These are phyloP conservation scores for Drosophila bifasciata DNA, from an alignment of 1,140 invertebrate genomes.

Conservation along the genomic window DNA sequence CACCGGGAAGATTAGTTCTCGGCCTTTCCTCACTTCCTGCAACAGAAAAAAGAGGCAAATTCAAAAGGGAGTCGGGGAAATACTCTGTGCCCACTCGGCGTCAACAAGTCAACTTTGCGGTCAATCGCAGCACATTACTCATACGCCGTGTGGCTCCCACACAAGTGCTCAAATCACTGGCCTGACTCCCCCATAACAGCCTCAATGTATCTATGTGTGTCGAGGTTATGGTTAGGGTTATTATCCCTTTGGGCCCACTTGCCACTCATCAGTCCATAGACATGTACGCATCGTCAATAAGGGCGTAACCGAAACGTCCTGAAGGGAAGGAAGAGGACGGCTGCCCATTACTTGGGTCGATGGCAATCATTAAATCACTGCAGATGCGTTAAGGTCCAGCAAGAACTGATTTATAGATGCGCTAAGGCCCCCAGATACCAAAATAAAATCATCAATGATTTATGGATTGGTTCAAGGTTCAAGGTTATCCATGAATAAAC, in stretches of 20 bases:
- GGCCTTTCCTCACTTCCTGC: background rate
- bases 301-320: constrained; percentile 34
- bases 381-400: constrained; percentile 27
- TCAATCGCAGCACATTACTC: constrained; percentile 62
- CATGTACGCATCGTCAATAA: constrained; percentile 56
- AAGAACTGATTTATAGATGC: too few relatives aligned
- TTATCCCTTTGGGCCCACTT: constrained; percentile 75
- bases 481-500: constrained; percentile 34
- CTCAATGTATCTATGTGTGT: constrained; percentile 10
- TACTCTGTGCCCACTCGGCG: constrained; percentile 13
- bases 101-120: constrained; percentile 64
- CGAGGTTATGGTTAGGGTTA: constrained; percentile 49
- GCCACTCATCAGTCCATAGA: constrained; percentile 61
- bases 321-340: background rate
- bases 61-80: constrained; percentile 29
- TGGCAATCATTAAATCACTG: constrained; percentile 63
- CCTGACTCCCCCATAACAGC: too few relatives aligned
- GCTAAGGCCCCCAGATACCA: too few relatives aligned
- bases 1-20: background rate
- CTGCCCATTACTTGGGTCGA: constrained; percentile 41
- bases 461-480: constrained; percentile 39
- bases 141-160: constrained; percentile 47
- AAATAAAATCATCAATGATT: too few relatives aligned
- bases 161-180: constrained; percentile 45
- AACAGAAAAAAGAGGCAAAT: constrained; percentile 7